phyloP scores from a whole-genome alignment of 2,113 vertebrate species.

The Chaetops frenatus region DNA sequence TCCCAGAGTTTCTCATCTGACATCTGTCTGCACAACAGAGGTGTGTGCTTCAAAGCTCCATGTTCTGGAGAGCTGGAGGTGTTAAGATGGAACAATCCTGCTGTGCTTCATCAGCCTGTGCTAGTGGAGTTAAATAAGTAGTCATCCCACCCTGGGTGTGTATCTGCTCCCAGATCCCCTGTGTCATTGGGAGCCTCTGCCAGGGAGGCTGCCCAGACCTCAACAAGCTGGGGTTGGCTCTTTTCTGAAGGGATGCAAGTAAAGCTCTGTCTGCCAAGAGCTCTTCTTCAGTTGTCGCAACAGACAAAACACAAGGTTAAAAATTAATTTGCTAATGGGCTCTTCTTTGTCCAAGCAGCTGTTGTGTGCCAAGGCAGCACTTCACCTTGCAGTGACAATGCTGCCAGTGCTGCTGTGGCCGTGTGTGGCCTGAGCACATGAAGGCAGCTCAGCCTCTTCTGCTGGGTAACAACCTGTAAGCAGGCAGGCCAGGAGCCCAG shows the following conservation, averaged over 20 bases:
- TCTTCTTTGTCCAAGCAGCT: not conserved
- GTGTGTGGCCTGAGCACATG: not conserved
- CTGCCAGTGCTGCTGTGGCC: not conserved
- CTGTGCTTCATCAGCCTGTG: not conserved
- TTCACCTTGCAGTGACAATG: not conserved
- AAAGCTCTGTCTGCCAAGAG: not conserved
- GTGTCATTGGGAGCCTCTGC: not conserved
- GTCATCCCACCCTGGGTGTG: accelerated
- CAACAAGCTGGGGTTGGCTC: not conserved
- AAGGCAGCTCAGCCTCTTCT: not conserved
- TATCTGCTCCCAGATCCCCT: not conserved
- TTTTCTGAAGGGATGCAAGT: not conserved
- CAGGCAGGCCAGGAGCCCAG: not conserved
- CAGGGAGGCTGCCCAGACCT: not conserved
- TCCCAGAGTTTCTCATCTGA: not conserved
- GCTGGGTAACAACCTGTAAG: not conserved
- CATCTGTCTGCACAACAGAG: not conserved
- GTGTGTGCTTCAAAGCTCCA: not conserved
- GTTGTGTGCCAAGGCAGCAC: not conserved
- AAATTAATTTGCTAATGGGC: slow-evolving; percentile 15
- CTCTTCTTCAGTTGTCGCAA: not conserved
- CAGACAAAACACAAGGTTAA: not conserved
- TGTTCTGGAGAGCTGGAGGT: not conserved
- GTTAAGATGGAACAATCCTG: not conserved
- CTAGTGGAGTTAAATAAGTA: not conserved